phyloP scores from a whole-genome alignment of 2,888 invertebrate species.

The Tillus elongatus region DNA sequence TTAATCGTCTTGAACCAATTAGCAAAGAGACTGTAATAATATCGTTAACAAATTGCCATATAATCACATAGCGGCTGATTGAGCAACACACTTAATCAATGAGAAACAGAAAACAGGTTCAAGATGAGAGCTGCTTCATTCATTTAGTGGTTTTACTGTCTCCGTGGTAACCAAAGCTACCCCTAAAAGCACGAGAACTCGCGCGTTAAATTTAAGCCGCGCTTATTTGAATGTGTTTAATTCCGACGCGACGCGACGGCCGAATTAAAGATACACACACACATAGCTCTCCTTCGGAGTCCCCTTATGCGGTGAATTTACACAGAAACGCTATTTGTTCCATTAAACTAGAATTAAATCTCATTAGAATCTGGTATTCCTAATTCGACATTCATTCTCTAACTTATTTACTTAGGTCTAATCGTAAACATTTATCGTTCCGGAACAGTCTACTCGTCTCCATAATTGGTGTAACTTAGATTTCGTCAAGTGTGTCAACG shows the following conservation, averaged over 20 bases:
- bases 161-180: background rate
- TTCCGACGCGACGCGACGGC: too few species aligned
- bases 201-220: background rate
- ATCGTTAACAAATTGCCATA: background rate
- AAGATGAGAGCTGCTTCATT: too few species aligned
- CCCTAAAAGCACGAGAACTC: background rate
- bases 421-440: too few species aligned
- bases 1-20: too few species aligned
- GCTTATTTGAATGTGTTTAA: conserved; percentile 1
- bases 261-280: background rate
- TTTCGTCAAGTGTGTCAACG: too few species aligned
- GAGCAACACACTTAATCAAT: conserved; percentile 2
- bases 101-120: background rate
- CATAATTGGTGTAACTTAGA: too few species aligned
- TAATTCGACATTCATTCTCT: background rate
- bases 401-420: too few species aligned
- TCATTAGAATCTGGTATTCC: conserved; percentile 1
- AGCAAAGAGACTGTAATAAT: too few species aligned
- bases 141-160: background rate
- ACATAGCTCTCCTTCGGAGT: too few species aligned
- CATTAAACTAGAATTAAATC: conserved; percentile 3
- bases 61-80: background rate
- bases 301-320: background rate
- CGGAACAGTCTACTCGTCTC: too few species aligned
- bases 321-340: conserved; percentile 2